Conservation (phyloP, 30 jellyfish, hydroid and myxozoan species). For the Aurelia coerulea region DNA sequence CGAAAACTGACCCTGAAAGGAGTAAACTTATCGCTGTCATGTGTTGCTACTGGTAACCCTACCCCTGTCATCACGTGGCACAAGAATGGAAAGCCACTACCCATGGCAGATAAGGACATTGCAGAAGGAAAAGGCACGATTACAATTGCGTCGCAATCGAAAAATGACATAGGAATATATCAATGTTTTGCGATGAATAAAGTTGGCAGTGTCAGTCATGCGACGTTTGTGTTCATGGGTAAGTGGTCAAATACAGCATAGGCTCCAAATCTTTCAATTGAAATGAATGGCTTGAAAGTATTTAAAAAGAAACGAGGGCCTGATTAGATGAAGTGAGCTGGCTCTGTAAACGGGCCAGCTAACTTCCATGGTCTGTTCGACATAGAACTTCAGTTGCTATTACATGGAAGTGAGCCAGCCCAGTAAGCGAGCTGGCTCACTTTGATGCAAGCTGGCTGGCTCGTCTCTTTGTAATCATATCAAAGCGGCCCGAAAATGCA, state of each 20-base stretch:
- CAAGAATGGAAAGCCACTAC: slow-evolving; percentile 35
- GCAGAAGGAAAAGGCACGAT: not conserved
- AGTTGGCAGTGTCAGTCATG: slow-evolving; percentile 20
- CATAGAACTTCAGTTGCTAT: no score
- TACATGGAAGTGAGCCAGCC: no score
- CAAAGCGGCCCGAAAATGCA: no score
- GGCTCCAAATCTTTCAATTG: no score
- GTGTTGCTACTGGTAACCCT: slow-evolving; percentile 47
- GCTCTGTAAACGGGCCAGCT: no score
- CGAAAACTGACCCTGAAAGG: slow-evolving; percentile 16
- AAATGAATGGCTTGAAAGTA: no score
- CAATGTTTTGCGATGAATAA: slow-evolving; percentile 71
- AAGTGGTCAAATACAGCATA: not conserved
- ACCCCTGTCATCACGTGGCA: slow-evolving; percentile 59
- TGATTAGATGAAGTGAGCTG: no score
- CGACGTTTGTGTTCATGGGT: slow-evolving; percentile 49
- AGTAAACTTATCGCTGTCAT: not conserved
- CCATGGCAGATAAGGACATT: not conserved
- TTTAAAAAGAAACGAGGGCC: no score
- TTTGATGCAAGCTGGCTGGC: no score
- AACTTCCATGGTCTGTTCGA: no score
- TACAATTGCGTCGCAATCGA: not conserved
- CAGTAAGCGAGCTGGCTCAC: no score
- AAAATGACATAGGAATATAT: slow-evolving; percentile 53
- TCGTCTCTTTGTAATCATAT: no score